phyloP scores from a whole-genome alignment of 2,113 vertebrate species.

The Zeus faber region DNA sequence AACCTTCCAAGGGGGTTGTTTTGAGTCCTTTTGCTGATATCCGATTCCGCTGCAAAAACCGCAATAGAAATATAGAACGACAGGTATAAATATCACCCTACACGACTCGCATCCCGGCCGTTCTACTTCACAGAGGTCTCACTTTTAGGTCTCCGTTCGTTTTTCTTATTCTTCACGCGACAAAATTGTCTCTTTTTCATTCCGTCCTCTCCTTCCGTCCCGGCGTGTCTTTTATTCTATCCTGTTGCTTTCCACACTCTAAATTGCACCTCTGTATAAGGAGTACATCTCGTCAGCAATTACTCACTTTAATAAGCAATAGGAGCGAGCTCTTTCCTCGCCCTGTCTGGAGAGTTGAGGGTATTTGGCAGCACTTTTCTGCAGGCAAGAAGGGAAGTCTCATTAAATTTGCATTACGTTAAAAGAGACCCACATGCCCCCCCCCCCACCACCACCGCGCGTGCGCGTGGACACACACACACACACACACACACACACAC shows the following conservation, averaged over 20 bases:
- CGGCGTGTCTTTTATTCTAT: background rate
- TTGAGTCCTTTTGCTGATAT: too few species aligned
- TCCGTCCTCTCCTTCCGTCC: too few species aligned
- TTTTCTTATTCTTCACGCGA: background rate
- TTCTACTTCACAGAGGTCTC: too few species aligned
- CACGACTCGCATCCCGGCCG: too few species aligned
- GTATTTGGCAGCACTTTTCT: constrained; percentile 68
- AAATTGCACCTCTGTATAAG: constrained; percentile 15
- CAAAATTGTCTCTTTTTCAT: background rate
- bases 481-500: constrained; percentile 14
- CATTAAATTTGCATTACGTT: constrained; percentile 75
- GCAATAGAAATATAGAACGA: background rate
- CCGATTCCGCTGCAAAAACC: background rate
- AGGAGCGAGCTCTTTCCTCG: constrained; percentile 66
- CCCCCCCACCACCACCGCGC: too few species aligned
- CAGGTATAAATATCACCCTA: too few species aligned
- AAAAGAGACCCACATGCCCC: constrained; percentile 12
- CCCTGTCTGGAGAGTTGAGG: constrained; percentile 66
- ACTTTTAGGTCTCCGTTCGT: too few species aligned
- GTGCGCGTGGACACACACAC: constrained; percentile 3
- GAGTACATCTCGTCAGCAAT: constrained; percentile 49
- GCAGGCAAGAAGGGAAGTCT: constrained; percentile 63
- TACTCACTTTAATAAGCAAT: constrained; percentile 77
- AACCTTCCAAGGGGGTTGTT: too few species aligned
- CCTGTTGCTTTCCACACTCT: constrained; percentile 9